phyloP scores from a whole-genome alignment of 64 coral and sea anemone species.

The Platygyra sinensis region DNA sequence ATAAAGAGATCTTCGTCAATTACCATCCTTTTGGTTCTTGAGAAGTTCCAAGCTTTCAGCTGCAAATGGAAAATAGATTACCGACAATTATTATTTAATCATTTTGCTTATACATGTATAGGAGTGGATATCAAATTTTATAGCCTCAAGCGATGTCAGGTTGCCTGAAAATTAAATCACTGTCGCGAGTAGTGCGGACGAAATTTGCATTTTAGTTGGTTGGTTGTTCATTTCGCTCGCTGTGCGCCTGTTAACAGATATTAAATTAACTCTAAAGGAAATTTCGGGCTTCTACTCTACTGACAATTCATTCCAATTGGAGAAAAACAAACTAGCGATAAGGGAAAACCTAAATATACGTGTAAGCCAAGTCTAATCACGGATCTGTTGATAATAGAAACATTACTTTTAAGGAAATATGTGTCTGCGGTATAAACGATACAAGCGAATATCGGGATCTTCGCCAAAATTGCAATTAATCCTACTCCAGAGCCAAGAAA shows the following conservation, averaged over 20 bases:
- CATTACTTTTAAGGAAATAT: not conserved
- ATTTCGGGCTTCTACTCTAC: too few species aligned
- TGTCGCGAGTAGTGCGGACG: too few species aligned
- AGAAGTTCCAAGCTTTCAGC: constrained; percentile 20
- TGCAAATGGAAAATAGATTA: not conserved
- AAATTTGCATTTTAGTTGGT: not conserved
- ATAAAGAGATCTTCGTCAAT: too few species aligned
- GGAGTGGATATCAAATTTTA: too few species aligned
- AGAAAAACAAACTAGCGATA: not conserved
- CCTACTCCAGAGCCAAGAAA: not conserved
- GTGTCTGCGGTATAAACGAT: not conserved
- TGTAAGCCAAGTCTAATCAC: not conserved
- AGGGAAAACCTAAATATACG: not conserved
- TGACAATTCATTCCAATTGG: not conserved
- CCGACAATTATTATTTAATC: not conserved
- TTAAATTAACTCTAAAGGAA: too few species aligned
- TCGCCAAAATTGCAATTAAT: not conserved
- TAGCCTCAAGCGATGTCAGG: too few species aligned
- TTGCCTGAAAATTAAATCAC: too few species aligned
- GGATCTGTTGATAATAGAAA: not conserved
- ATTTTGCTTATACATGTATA: not conserved
- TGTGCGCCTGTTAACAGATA: too few species aligned
- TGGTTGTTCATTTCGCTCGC: too few species aligned
- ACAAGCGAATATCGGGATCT: not conserved
- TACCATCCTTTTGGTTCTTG: not conserved